Conservation (phyloP, 2,888 invertebrate genomes). For the Oscheius onirici region DNA sequence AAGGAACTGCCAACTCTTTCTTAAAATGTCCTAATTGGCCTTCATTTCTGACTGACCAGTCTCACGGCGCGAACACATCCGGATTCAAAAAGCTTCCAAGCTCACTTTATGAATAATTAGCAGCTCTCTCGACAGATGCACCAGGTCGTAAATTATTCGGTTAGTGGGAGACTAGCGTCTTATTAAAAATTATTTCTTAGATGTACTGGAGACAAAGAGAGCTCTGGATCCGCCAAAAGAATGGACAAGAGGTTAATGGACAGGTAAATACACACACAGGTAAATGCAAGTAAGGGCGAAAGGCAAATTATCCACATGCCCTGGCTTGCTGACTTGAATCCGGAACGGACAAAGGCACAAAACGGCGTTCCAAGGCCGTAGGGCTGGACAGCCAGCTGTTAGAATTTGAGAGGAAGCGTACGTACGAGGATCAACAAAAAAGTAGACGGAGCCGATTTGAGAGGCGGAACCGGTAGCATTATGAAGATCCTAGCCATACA, state of each 20-base stretch:
- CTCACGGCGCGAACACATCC: neutral
- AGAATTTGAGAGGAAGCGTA: constrained; percentile 3
- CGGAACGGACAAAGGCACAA: neutral
- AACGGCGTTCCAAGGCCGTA: constrained; percentile 22
- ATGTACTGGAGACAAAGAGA: neutral
- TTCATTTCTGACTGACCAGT: constrained; percentile 23
- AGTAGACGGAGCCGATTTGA: constrained; percentile 5
- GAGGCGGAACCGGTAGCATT: constrained; percentile 13
- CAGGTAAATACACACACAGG: constrained; percentile 26
- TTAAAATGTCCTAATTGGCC: constrained; percentile 18
- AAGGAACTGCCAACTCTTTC: neutral
- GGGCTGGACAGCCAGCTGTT: neutral
- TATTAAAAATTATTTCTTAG: constrained; percentile 4
- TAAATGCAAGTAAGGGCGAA: neutral
- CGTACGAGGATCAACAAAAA: constrained; percentile 2
- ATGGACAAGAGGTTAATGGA: constrained; percentile 19
- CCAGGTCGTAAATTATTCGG: constrained; percentile 25
- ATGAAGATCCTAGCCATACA: neutral
- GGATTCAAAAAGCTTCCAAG: constrained; percentile 15
- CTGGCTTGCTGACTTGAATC: neutral
- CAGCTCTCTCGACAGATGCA: constrained; percentile 1
- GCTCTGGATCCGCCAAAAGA: neutral
- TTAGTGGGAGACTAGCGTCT: neutral
- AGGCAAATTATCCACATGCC: constrained; percentile 12
- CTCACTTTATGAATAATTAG: constrained; percentile 11